Evolutionary conservation across 2,888 invertebrate genomes (phyloP).

Genomic region (Actias luna): DNA sequence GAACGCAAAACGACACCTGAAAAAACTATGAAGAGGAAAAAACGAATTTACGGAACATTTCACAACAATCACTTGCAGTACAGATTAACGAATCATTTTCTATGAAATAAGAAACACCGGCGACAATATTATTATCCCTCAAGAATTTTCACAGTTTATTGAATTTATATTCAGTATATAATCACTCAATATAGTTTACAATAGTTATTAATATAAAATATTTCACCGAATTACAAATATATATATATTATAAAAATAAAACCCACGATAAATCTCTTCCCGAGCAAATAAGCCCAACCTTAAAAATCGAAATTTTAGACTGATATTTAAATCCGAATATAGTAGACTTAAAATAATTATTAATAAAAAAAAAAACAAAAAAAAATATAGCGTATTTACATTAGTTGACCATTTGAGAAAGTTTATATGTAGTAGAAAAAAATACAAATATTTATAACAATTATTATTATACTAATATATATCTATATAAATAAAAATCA

Average conservation of each 20-base stretch:
- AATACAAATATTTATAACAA: constrained; percentile 27
- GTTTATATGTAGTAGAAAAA: constrained; percentile 56
- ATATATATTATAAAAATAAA: constrained; percentile 25
- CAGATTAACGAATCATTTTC: constrained; percentile 51
- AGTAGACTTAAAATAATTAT: constrained; percentile 24
- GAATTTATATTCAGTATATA: constrained; percentile 64
- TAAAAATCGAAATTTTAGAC: constrained; percentile 80
- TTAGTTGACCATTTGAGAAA: constrained; percentile 81
- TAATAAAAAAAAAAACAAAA: constrained; percentile 30
- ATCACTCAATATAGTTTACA: constrained; percentile 54
- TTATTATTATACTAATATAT: constrained; percentile 50
- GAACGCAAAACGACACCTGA: constrained; percentile 21
- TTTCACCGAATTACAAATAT: constrained; percentile 2
- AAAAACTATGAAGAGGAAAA: constrained; percentile 78
- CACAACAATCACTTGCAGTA: constrained; percentile 40
- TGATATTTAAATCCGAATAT: constrained; percentile 77
- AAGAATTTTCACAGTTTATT: constrained; percentile 57
- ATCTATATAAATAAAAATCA: constrained; percentile 44
- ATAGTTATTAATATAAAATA: constrained; percentile 37
- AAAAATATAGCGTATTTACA: constrained; percentile 76
- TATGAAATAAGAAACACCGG: constrained; percentile 42
- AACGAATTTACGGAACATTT: constrained; percentile 52
- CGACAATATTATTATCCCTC: constrained; percentile 57
- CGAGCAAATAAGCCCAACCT: constrained; percentile 73
- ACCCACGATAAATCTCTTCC: constrained; percentile 38